Base-by-base conservation (phyloP, 2,888 invertebrate species). In the Patella pellucida region DNA sequence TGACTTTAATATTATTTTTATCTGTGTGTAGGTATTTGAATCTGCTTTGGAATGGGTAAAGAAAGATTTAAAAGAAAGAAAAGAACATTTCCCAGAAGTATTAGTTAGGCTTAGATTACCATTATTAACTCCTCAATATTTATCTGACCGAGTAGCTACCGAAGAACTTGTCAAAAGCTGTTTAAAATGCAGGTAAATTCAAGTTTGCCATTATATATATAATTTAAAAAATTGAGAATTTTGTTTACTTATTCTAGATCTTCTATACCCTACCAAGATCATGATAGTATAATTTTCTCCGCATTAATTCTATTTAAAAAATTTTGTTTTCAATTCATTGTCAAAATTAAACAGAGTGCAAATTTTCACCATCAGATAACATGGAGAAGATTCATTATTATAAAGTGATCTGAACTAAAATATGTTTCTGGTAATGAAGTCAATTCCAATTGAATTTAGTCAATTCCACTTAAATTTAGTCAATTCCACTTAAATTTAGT, bases 41-140 rank as follows among this genome's bases (percentile, higher is more conserved):
- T 95, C 96, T 2, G 94, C 95, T 67, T 94, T 96, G 93, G 91
- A 94, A 69, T 97, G 96, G 97, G 93, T 94, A 9, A 95, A 95
- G 87, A 93, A 93, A 82, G 94, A 94, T 68, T 90, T 92, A 54
- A 93, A 93, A 3, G 90, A 91, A 23, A 92, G 96, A 72, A 92
- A 93, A 52, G 90, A 92, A 11, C 89, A 93, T 83, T 91, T 96
- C 77, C 94, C 95, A 0, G 93, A 94, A 86, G 92, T 97, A 27
- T 92, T 97, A 80, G 93, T 95, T 11, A 93, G 94, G 82, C 95
- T 96, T 0, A 93, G 96, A 52, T 92, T 97, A 87, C 96, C 96
- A 0, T 91, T 96, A 68, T 92, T 97, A 3, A 94, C 95, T 3
- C 96, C 96, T 0, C 94, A 95, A 85, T 96, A 95, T 90, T 92